Percentiles rank a stretch among this genome's conserved stretches.
phyloP scores from a whole-genome alignment of 2,888 invertebrate genomes.

The Caenorhabditis sp. region DNA sequence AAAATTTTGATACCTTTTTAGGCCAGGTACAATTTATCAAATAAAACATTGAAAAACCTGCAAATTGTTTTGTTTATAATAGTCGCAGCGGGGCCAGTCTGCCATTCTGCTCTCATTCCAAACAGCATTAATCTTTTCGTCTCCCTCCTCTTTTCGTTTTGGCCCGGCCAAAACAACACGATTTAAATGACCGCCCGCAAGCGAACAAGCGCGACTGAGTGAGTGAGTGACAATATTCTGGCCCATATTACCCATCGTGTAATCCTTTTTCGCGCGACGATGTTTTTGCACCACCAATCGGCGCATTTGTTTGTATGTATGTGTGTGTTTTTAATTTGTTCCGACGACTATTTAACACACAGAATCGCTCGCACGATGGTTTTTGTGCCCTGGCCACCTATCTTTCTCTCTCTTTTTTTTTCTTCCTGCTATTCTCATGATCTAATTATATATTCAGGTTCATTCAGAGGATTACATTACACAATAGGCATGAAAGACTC shows the following conservation, averaged over 20 bases:
- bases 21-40: no score
- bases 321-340: not conserved
- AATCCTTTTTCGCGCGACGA: not conserved
- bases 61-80: no score
- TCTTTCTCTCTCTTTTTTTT: not conserved
- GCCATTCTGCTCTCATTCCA: not conserved
- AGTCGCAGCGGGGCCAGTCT: no score
- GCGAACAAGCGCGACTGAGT: no score
- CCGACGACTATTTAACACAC: not conserved
- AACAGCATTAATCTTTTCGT: not conserved
- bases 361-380: no score
- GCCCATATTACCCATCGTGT: not conserved
- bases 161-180: conserved; percentile 5
- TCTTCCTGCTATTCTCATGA: not conserved
- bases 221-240: no score
- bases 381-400: no score
- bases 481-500: not conserved
- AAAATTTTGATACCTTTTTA: no score
- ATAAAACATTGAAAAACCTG: no score
- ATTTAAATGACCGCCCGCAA: not conserved
- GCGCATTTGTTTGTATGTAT: not conserved
- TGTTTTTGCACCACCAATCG: not conserved
- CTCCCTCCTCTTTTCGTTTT: not conserved
- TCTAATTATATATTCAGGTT: not conserved
- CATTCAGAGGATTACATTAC: no score